Evolutionary conservation across 2,797 vertebrate species (phyloP), one percentile per base, ranked within the genome.

Genomic region (Pantherophis vulpinus): DNA sequence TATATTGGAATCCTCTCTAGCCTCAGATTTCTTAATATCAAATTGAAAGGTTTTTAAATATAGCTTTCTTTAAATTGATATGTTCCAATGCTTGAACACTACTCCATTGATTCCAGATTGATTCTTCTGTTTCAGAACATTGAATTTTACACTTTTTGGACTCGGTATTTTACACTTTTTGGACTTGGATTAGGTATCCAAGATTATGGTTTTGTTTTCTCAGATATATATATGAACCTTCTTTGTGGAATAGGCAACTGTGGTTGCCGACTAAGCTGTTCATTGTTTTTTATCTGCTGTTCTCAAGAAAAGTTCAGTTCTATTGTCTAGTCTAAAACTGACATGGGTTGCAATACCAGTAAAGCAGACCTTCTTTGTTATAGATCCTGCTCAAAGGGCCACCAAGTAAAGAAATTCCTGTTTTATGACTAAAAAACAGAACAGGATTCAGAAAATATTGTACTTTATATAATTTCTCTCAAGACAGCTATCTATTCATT

Each of bases 221-320:
- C 94, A 93, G 96, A 93, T 93, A 29, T 95, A 37, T 61, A 92
- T 0, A 37, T 37, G 0, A 55, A 47, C 94, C 47, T 79, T 92
- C 79, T 96, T 94, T 86, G 74, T 94, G 93, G 90, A 96, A 37
- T 23, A 93, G 92, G 86, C 79, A 93, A 89, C 91, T 94, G 89
- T 96, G 93, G 92, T 95, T 96, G 91, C 96, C 96, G 95, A 95
- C 95, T 95, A 93, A 96, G 93, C 63, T 8, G 0, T 93, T 94
- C 92, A 29, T 86, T 94, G 51, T 0, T 96, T 95, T 93, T 92
- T 94, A 92, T 95, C 88, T 94, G 83, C 88, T 95, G 92, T 93
- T 94, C 87, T 94, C 94, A 95, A 95, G 93, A 89, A 95, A 97
- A 96, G 88, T 91, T 95, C 70, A 93, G 83, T 94, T 97, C 94